These are phyloP conservation scores for Gandaritis pyraliata DNA, from an alignment of 2,888 invertebrate species.

Conservation along the genomic window DNA sequence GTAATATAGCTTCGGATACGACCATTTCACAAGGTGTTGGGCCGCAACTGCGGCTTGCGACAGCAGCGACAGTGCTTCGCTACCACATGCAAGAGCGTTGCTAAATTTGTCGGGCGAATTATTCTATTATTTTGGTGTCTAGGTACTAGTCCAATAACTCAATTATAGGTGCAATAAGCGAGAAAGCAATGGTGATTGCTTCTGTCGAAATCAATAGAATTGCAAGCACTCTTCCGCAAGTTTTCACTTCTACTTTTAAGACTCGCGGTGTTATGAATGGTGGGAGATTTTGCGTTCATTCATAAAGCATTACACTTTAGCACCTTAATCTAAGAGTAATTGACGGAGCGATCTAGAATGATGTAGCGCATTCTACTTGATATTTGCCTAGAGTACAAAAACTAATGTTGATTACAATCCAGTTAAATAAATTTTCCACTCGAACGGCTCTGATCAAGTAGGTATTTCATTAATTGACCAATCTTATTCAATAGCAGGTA, in stretches of 20 bases:
- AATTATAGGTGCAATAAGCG: constrained; percentile 61
- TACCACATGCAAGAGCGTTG: constrained; percentile 70
- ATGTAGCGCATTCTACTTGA: no score
- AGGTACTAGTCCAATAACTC: constrained; percentile 53
- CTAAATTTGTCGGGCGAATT: constrained; percentile 71
- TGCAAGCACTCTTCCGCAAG: constrained; percentile 17
- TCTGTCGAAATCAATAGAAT: constrained; percentile 45
- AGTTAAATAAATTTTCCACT: constrained; percentile 32
- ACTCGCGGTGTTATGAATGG: neutral
- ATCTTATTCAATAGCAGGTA: constrained; percentile 43
- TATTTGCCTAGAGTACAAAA: no score
- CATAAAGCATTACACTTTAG: neutral
- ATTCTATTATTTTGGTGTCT: constrained; percentile 60
- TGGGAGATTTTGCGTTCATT: neutral
- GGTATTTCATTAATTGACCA: constrained; percentile 41
- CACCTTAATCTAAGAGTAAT: no score
- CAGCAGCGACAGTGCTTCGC: constrained; percentile 56
- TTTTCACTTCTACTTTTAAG: constrained; percentile 14
- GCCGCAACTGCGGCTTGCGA: constrained; percentile 76
- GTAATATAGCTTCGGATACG: constrained; percentile 81
- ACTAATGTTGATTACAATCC: constrained; percentile 1
- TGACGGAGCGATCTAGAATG: no score
- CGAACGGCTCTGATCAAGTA: constrained; percentile 39
- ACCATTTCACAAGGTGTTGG: constrained; percentile 81
- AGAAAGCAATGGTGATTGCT: constrained; percentile 51